Evolutionary conservation across 2,113 vertebrate genomes (phyloP).

Genomic region (Cromileptes altivelis): DNA sequence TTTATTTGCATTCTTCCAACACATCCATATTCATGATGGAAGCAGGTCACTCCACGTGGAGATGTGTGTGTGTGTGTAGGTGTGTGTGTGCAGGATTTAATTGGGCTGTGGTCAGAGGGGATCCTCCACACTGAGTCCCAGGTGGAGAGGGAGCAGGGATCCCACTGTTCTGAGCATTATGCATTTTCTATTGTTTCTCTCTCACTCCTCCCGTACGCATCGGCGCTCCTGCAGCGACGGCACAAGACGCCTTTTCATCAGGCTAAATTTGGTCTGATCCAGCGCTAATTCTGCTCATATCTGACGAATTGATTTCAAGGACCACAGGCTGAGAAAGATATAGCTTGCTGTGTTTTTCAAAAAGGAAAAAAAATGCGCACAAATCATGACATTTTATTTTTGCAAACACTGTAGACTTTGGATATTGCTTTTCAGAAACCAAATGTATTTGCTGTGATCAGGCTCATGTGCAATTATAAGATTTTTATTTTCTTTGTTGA

Average conservation of each 20-base stretch:
- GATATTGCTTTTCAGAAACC: not conserved
- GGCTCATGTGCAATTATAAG: not conserved
- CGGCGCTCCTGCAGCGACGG: slow-evolving; percentile 62
- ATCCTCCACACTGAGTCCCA: slow-evolving; percentile 82
- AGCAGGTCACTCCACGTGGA: slow-evolving; percentile 82
- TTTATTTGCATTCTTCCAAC: slow-evolving; percentile 84
- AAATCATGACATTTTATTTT: not conserved
- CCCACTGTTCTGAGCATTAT: slow-evolving; percentile 80
- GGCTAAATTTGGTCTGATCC: slow-evolving; percentile 72
- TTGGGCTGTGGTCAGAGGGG: slow-evolving; percentile 85
- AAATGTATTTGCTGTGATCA: slow-evolving; percentile 2
- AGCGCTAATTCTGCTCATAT: slow-evolving; percentile 72
- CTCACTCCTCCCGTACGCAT: slow-evolving; percentile 59
- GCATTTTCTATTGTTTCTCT: slow-evolving; percentile 80
- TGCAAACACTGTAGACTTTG: not conserved
- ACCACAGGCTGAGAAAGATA: slow-evolving; percentile 57
- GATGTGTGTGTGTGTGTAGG: slow-evolving; percentile 50
- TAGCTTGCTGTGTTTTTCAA: slow-evolving; percentile 44
- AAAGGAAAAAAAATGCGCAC: not conserved
- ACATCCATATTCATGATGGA: slow-evolving; percentile 87
- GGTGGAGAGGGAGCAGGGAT: slow-evolving; percentile 83
- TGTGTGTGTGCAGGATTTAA: slow-evolving; percentile 77
- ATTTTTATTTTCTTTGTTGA: not conserved
- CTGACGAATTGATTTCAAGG: slow-evolving; percentile 72
- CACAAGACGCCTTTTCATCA: slow-evolving; percentile 79